These are phyloP conservation scores for Halictus ligatus DNA, from an alignment of 2,888 invertebrate species.

Conservation along the genomic window DNA sequence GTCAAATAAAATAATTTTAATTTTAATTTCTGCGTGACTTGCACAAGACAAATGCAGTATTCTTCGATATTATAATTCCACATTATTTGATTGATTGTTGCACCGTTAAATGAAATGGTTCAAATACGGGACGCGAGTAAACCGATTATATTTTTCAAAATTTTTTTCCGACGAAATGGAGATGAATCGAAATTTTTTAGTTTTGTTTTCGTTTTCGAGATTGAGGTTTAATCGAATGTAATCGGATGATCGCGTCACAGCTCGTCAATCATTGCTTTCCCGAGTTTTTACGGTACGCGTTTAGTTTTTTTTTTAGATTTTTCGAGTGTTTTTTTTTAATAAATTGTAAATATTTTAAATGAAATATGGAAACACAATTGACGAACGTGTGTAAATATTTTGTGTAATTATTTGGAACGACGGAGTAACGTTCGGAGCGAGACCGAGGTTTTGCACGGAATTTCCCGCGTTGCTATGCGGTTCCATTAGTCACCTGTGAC, in stretches of 20 bases:
- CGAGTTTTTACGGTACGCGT: neutral
- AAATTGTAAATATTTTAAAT: neutral
- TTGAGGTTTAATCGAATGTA: too few species aligned
- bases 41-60: neutral
- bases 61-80: neutral
- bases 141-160: neutral
- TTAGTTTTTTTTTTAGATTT: neutral
- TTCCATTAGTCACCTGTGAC: neutral
- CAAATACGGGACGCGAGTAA: neutral
- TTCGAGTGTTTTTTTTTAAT: neutral
- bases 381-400: neutral
- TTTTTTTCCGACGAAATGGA: neutral
- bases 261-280: neutral
- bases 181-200: neutral
- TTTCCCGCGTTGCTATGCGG: conserved; percentile 9
- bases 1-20: neutral
- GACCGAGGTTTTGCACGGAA: neutral
- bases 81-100: neutral
- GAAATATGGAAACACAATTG: neutral
- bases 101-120: neutral
- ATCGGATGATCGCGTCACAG: neutral
- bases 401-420: neutral
- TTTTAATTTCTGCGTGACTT: neutral
- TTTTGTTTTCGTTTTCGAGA: neutral
- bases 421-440: neutral